Evolutionary conservation across 2,888 invertebrate genomes (phyloP), one percentile per base, ranked within the genome.

Genomic region (Drosophila pseudotalamancana): DNA sequence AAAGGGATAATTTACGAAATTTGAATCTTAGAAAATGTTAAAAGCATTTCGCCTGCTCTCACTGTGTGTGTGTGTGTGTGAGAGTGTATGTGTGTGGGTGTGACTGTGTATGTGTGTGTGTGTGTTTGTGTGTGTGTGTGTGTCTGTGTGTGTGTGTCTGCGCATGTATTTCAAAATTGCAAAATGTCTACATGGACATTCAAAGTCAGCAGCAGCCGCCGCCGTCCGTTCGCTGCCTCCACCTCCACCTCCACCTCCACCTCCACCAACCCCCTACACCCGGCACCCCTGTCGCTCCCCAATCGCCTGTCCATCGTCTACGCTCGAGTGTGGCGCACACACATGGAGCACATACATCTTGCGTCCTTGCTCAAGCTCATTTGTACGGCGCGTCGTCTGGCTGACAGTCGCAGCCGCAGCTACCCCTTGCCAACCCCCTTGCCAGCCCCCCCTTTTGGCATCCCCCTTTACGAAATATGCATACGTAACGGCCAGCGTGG

Each of bases 1-100:
- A 87, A 84, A 84, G 87, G 84, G 88, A 88, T 84, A 88, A 84
- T 88, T 84, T 84, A 83, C 88, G 87, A 84, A 84, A 84, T 84
- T 84, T 84, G 88, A 88, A 84, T 84, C 84, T 84, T 88, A 81
- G 88, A 88, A 84, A 84, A 81, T 84, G 84, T 84, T 87, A 84
- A 87, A 87, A 88, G 87, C 88, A 86, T 82, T 85, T 78, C 63
- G 50, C 77, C 32, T 35, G 34, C 31, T 50, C 31, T 53, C 18
- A 29, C 32, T 43, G 40, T 46, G 43, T 16, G 39, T 27, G 34
- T 37, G 51, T 14, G 46, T 57, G 39, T 49, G 27, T 19, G 29
- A 32, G 49, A 55, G 53, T 55, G 42, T 39, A 29, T 40, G 49
- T 16, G 14, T 23, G 25, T 55, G 45, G 31, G 31, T 51, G 46